Evolutionary conservation across 2,888 invertebrate genomes (phyloP), one percentile per base, ranked within the genome.

Genomic region (Metalampra italica): DNA sequence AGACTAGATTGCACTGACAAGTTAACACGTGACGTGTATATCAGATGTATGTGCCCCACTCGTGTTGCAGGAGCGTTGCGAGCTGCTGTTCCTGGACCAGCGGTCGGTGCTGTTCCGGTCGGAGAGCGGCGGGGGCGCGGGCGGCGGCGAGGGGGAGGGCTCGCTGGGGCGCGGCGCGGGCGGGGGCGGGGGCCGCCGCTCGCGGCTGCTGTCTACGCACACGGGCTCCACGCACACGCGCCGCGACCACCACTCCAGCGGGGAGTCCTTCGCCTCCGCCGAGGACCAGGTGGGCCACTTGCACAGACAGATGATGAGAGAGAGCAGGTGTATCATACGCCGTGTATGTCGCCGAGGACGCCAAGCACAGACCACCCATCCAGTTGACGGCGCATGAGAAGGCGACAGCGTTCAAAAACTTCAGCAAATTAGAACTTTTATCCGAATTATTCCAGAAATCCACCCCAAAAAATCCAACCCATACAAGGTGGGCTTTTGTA

Each of bases 211-310:
- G 37, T 86, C 87, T 53, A 71, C 89, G 59, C 81, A 89, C 82
- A 79, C 90, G 55, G 71, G 83, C 66, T 66, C 86, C 62, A 60
- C 89, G 78, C 73, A 84, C 71, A 78, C 82, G 68, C 75, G 73
- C 62, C 87, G 76, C 65, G 90, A 93, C 0, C 93, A 94, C 70
- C 93, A 96, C 55, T 97, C 97, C 60, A 97, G 97, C 12, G 96
- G 96, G 0, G 98, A 98, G 77, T 98, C 98, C 54, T 99, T 98
- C 84, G 97, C 97, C 45, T 98, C 98, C 1, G 98, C 98, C 0
- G 94, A 97, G 70, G 98, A 98, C 78, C 94, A 95, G 87, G 95
- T 94, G 66, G 65, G 7, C 29, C 29, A 22, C 38, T 12, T 37
- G 13, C 11, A 29, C 9, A 30, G 3, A 3, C 15, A 13, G 14